Conservation (phyloP, 2,797 vertebrate genomes). For the Crenichthys baileyi region DNA sequence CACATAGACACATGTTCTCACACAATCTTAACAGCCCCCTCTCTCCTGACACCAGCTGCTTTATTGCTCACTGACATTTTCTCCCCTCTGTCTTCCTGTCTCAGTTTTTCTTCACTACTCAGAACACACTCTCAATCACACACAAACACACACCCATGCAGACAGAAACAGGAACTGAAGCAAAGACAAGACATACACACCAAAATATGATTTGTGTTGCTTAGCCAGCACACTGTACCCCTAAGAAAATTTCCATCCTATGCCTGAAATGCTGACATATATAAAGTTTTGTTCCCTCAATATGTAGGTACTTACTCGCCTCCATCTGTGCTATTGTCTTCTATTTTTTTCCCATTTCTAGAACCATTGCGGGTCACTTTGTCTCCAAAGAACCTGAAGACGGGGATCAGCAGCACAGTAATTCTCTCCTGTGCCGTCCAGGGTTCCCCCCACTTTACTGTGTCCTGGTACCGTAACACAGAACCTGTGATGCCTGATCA, state of each 20-base stretch:
- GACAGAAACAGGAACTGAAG: slow-evolving; percentile 25
- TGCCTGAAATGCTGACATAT: slow-evolving; percentile 6
- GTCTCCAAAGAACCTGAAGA: slow-evolving; percentile 98
- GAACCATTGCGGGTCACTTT: slow-evolving; percentile 95
- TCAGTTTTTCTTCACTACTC: slow-evolving; percentile 55
- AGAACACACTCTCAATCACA: slow-evolving; percentile 14
- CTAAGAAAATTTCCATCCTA: slow-evolving; percentile 14
- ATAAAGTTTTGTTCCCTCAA: neutral
- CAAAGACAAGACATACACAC: slow-evolving; percentile 31
- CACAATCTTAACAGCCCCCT: slow-evolving; percentile 70
- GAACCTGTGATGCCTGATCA: slow-evolving; percentile 89
- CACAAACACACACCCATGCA: slow-evolving; percentile 10
- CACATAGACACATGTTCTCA: slow-evolving; percentile 41
- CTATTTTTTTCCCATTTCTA: slow-evolving; percentile 46
- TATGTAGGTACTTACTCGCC: slow-evolving; percentile 1
- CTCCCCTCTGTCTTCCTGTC: slow-evolving; percentile 64
- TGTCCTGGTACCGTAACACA: slow-evolving; percentile 97
- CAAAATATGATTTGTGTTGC: slow-evolving; percentile 36
- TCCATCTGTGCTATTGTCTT: neutral
- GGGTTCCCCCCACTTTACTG: slow-evolving; percentile 91
- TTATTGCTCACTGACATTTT: slow-evolving; percentile 82
- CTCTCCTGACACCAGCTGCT: slow-evolving; percentile 77
- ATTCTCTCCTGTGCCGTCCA: slow-evolving; percentile 94
- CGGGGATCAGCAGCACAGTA: slow-evolving; percentile 96
- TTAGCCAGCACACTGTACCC: slow-evolving; percentile 10